Percentiles rank a stretch among this genome's conserved stretches.
phyloP scores from a whole-genome alignment of 2,797 vertebrate genomes.

The Ctenopoma kingsleyae region DNA sequence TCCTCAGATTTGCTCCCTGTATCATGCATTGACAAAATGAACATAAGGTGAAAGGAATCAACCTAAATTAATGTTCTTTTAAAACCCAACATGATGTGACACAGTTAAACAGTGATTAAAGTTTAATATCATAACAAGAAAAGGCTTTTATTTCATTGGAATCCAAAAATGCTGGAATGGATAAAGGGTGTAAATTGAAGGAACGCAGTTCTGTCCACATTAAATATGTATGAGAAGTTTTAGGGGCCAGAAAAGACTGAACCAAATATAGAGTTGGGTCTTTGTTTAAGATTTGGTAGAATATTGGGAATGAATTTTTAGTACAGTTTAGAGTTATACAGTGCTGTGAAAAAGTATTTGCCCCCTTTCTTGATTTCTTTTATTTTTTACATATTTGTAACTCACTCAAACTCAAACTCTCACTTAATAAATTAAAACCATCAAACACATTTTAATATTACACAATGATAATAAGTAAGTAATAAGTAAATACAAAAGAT shows the following conservation, averaged over 20 bases:
- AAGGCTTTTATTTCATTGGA: constrained; percentile 59
- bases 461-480: too few species aligned
- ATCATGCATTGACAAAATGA: not conserved
- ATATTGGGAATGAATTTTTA: not conserved
- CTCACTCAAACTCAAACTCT: too few species aligned
- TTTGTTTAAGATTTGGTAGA: constrained; percentile 14
- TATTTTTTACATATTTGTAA: too few species aligned
- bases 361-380: too few species aligned
- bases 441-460: too few species aligned
- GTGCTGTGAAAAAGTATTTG: too few species aligned
- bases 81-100: constrained; percentile 8
- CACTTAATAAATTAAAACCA: too few species aligned
- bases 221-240: constrained; percentile 46
- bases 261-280: constrained; percentile 11
- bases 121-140: constrained; percentile 53
- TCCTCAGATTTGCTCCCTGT: constrained; percentile 1
- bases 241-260: constrained; percentile 11
- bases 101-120: constrained; percentile 33
- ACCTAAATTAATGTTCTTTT: constrained; percentile 13
- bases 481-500: too few species aligned
- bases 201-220: constrained; percentile 9
- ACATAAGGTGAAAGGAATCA: constrained; percentile 9
- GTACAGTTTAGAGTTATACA: not conserved
- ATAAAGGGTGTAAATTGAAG: constrained; percentile 30
- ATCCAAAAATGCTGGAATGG: constrained; percentile 33